Base-by-base conservation (phyloP, 2,888 invertebrate species). In the Drosophila leonis region DNA sequence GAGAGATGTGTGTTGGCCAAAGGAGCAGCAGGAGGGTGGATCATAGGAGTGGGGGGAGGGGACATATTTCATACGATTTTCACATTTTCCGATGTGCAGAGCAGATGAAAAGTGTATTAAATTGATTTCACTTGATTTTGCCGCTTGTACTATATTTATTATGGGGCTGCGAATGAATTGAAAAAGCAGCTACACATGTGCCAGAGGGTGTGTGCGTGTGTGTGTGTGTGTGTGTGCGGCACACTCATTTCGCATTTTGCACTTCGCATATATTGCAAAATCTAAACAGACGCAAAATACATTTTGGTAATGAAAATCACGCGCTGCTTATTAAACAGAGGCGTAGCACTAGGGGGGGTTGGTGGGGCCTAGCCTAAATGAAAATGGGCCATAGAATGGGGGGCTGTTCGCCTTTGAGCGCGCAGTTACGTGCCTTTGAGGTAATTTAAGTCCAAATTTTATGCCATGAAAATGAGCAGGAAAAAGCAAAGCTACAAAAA, bases 61-160 rank as follows among this genome's bases (percentile, higher is more conserved):
- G 44, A 13, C 8, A 5, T 12, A n/a, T n/a, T 72, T 49, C 46
- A 60, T 31, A 59, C 71, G 68, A 76, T 76, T 76, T 78, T 74
- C 77, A 75, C 65, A 75, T 64, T 63, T 56, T 62, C 39, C 56
- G 37, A n/a, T n/a, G n/a, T 49, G 51, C 59, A 9, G 48, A 57
- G 63, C 68, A 72, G 72, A 71, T 75, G 79, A 75, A 83, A 88
- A 81, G 86, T 86, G 89, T 88, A 88, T 85, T 86, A 83, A 88
- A 85, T 88, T 85, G 89, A 86, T 85, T 85, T 86, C 71, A 81
- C 88, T 85, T 85, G 77, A 86, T 85, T 85, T 83, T 83, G 64
- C 68, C 60, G 80, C 83, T 76, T 72, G 69, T 86, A 68, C 79
- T 71, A 86, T 82, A 80, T 82, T 88, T 78, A 82, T 74, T 66